Evolutionary conservation across 2,888 invertebrate species (phyloP), one percentile per base, ranked within the genome.

Genomic region (Eutolmus rufibarbis): DNA sequence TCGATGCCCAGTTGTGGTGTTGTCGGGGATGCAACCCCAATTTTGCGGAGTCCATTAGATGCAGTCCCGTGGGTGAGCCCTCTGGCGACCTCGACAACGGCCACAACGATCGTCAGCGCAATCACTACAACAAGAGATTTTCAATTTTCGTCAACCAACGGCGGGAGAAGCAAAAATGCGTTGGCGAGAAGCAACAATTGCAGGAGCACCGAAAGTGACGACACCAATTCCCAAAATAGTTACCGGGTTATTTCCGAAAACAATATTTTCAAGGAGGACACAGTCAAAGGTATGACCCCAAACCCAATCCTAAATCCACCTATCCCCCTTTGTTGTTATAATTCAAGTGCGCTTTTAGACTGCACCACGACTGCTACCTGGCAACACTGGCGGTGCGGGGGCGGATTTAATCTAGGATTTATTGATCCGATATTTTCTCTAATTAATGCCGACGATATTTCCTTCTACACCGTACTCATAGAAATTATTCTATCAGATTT

Each of bases 221-320:
- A 74, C 74, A 43, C 74, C 74, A 74, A 85, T 74, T 85, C 74
- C 23, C 23, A 7, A 2, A 66, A 51, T 51, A 51, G 88, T 85
- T 79, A 46, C 86, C n/a, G 79, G 51, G 74, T 81, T 40, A 86
- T 86, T 78, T 46, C 56, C 12, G 87, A 86, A 77, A 87, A 77
- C 37, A 74, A 86, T 74, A 51, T 88, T 87, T 88, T 88, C 78
- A 81, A 87, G n/a, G 84, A 88, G 88, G 88, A 87, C n/a, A 84
- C 88, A 86, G 86, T 88, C 77, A 88, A 88, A 88, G 88, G 88
- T 88, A 88, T 37, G 31, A 31, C 34, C 40, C 43, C 46, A 3
- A 51, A 51, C 40, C 23, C 23, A 51, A 51, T 7, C 31, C 43
- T 12, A 14, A 46, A 46, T 3, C 43, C 43, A 12, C 12, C 1